phyloP scores from a whole-genome alignment of 1,140 invertebrate genomes.

The Drosophila saltans region DNA sequence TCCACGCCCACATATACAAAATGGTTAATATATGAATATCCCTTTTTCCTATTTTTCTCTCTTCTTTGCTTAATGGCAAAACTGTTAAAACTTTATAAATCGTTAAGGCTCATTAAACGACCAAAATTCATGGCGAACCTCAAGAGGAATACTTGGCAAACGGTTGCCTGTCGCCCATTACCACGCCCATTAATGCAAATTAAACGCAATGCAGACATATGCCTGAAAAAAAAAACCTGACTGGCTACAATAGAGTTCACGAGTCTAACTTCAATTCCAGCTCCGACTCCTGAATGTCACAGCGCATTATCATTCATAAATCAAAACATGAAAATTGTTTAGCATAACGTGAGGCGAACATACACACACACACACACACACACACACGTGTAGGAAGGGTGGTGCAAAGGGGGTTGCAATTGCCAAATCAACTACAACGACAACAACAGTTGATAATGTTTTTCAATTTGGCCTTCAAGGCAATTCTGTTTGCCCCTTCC shows the following conservation, averaged over 20 bases:
- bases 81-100: constrained; percentile 48
- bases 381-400: not conserved
- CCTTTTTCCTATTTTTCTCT: constrained; percentile 54
- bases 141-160: constrained; percentile 22
- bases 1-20: constrained; percentile 43
- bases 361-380: not conserved
- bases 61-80: constrained; percentile 12
- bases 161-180: constrained; percentile 53
- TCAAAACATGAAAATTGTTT: constrained; percentile 79
- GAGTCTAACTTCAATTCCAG: constrained; percentile 8
- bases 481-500: not conserved
- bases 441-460: constrained; percentile 31
- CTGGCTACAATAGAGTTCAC: constrained; percentile 3
- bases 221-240: constrained; percentile 46
- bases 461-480: constrained; percentile 7
- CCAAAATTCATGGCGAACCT: constrained; percentile 23
- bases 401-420: constrained; percentile 28
- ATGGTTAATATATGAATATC: constrained; percentile 19
- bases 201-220: constrained; percentile 81
- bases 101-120: constrained; percentile 67
- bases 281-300: constrained; percentile 59
- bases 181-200: constrained; percentile 83
- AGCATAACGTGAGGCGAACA: constrained; percentile 21
- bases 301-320: constrained; percentile 82
- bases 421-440: not conserved